Percentiles rank a stretch among this genome's conserved stretches.
These are phyloP conservation scores for Recurvirostra avosetta DNA, from an alignment of 2,113 vertebrate genomes.

Conservation along the genomic window DNA sequence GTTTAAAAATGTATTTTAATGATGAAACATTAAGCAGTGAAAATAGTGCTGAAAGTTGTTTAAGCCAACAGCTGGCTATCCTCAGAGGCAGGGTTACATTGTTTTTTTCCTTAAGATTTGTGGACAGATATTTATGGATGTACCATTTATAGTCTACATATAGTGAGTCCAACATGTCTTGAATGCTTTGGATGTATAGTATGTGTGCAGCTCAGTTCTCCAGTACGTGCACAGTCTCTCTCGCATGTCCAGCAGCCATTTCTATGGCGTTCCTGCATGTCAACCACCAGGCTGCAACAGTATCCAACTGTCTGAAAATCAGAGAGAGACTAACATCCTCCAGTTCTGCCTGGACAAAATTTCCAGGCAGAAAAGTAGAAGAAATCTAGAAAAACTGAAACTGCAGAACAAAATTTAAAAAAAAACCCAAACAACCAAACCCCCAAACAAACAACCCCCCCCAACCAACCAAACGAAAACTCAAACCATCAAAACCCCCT, in stretches of 20 bases:
- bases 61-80: background rate
- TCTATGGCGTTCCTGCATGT: background rate
- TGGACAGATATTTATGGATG: background rate
- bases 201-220: background rate
- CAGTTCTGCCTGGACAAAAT: background rate
- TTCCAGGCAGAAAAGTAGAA: background rate
- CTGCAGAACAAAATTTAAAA: background rate
- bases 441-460: background rate
- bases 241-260: background rate
- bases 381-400: background rate
- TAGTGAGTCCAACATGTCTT: background rate
- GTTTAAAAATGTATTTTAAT: background rate
- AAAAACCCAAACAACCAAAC: too few relatives aligned
- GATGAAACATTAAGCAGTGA: background rate
- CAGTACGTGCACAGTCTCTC: background rate
- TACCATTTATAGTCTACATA: background rate
- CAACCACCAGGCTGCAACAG: background rate
- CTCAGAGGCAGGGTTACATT: background rate
- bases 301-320: background rate
- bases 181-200: background rate
- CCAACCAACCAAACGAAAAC: background rate
- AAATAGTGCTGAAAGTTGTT: background rate
- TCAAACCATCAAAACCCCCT: background rate
- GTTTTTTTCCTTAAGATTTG: background rate
- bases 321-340: rapidly evolving